Conservation (phyloP, 1,140 invertebrate species). For the Notospermus geniculatus region DNA sequence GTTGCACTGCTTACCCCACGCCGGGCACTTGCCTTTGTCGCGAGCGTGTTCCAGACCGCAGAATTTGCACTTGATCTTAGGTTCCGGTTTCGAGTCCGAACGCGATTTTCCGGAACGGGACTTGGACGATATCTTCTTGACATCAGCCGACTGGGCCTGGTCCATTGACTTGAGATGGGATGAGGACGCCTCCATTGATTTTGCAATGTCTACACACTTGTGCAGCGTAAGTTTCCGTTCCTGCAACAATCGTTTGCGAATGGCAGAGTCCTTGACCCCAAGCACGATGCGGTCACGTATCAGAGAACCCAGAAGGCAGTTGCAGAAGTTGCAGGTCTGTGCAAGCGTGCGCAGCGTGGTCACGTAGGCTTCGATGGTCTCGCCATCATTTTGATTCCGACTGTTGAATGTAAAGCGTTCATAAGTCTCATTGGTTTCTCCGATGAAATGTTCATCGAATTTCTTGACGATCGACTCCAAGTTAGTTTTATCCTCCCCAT, state of each 20-base stretch:
- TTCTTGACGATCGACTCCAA: constrained; percentile 11
- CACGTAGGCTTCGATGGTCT: constrained; percentile 23
- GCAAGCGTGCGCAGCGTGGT: constrained; percentile 10
- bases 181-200: too few species aligned
- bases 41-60: constrained; percentile 15
- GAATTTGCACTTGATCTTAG: constrained; percentile 17
- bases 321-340: constrained; percentile 23
- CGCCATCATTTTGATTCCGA: constrained; percentile 19
- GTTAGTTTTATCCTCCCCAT: constrained; percentile 16
- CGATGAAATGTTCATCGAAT: constrained; percentile 21
- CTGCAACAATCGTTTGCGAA: constrained; percentile 15
- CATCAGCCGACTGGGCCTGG: too few species aligned
- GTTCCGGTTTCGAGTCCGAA: too few species aligned
- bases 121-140: too few species aligned
- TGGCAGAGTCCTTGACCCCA: constrained; percentile 17
- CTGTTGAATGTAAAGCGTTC: constrained; percentile 25
- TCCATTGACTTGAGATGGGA: too few species aligned
- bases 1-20: constrained; percentile 4
- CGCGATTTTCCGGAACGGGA: too few species aligned
- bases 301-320: constrained; percentile 19
- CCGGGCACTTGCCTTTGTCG: constrained; percentile 6
- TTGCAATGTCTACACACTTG: constrained; percentile 17
- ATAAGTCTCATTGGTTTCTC: constrained; percentile 22
- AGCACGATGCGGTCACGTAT: constrained; percentile 24
- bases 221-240: constrained; percentile 10